Evolutionary conservation across 2,797 vertebrate species (phyloP).

Genomic region (Morelia viridis): DNA sequence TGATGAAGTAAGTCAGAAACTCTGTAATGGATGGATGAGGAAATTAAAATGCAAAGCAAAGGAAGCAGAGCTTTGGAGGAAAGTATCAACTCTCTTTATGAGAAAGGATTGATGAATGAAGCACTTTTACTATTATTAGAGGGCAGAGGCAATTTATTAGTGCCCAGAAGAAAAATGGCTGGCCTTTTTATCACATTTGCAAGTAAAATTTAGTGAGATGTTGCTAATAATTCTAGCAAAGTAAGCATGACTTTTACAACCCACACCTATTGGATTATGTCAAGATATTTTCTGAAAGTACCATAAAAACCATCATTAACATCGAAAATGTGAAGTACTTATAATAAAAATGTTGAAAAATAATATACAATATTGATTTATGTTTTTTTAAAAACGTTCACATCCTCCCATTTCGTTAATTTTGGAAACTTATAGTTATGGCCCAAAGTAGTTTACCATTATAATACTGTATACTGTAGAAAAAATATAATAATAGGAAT

Average conservation of each 20-base stretch:
- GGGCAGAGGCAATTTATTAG: slow-evolving; percentile 21
- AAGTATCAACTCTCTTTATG: slow-evolving; percentile 27
- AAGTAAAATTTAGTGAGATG: slow-evolving; percentile 22
- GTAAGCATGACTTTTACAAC: background rate
- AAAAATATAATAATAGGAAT: background rate
- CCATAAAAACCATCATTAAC: background rate
- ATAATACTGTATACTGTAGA: background rate
- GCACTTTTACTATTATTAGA: slow-evolving; percentile 15
- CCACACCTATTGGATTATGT: background rate
- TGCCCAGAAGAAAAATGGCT: slow-evolving; percentile 22
- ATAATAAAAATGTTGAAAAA: background rate
- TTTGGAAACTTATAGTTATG: background rate
- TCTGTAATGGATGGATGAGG: slow-evolving; percentile 6
- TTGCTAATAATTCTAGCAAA: slow-evolving; percentile 12
- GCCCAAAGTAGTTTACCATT: background rate
- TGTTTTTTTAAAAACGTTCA: background rate
- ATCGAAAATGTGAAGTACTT: background rate
- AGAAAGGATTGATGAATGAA: background rate
- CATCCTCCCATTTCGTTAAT: background rate
- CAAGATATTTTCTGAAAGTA: background rate
- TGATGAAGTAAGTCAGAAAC: slow-evolving; percentile 25
- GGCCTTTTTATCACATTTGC: slow-evolving; percentile 35
- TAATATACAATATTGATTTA: background rate
- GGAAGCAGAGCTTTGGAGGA: background rate
- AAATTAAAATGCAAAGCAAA: slow-evolving; percentile 44